phyloP scores from a whole-genome alignment of 2,888 invertebrate species.

The Molorchus minor region DNA sequence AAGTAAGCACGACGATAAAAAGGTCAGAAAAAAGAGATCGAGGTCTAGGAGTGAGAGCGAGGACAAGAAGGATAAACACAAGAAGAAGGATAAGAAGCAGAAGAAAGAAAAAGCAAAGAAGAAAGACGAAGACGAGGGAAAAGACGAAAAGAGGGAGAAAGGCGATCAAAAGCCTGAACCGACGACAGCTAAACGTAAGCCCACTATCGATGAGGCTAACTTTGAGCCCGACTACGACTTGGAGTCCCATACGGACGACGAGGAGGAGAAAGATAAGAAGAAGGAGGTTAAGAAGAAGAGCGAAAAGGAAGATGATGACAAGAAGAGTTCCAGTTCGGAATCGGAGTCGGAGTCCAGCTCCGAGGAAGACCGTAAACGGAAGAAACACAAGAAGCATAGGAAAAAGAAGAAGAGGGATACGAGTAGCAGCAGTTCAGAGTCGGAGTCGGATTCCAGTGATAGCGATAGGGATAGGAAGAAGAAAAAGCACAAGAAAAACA shows the following conservation, averaged over 20 bases:
- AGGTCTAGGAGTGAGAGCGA: constrained; percentile 51
- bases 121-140: constrained; percentile 49
- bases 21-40: constrained; percentile 48
- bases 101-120: constrained; percentile 61
- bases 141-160: constrained; percentile 55
- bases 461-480: constrained; percentile 75
- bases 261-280: constrained; percentile 55
- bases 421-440: constrained; percentile 70
- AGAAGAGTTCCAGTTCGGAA: constrained; percentile 59
- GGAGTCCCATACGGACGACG: constrained; percentile 71
- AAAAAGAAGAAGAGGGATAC: constrained; percentile 71
- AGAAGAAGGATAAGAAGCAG: constrained; percentile 63
- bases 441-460: constrained; percentile 71
- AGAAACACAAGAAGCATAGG: constrained; percentile 58
- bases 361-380: constrained; percentile 57
- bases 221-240: constrained; percentile 81
- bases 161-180: constrained; percentile 58
- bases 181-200: constrained; percentile 66
- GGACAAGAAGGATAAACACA: constrained; percentile 50
- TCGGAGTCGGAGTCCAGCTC: constrained; percentile 56
- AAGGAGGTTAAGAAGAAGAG: constrained; percentile 63
- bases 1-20: constrained; percentile 40
- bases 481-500: constrained; percentile 76
- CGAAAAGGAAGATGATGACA: constrained; percentile 53
- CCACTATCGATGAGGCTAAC: constrained; percentile 75